A percentile compares a stretch with the other conserved stretches of the same genome.
phyloP scores from a whole-genome alignment of 2,888 invertebrate genomes.

The Sesia bembeciformis region DNA sequence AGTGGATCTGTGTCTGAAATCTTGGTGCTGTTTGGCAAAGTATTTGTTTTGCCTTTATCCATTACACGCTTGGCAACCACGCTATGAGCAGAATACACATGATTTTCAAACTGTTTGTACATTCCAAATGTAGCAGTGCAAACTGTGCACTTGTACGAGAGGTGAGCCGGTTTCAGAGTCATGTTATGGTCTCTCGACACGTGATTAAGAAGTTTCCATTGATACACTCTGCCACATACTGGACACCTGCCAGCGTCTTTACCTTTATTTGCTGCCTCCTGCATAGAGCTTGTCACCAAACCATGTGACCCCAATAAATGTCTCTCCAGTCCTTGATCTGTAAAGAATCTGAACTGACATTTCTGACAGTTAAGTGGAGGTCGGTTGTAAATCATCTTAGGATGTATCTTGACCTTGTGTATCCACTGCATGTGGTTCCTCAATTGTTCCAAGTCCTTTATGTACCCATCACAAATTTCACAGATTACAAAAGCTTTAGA shows the following conservation, averaged over 20 bases:
- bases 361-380: slow-evolving; percentile 97
- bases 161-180: slow-evolving; percentile 93
- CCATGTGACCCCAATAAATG: slow-evolving; percentile 96
- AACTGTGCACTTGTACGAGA: slow-evolving; percentile 96
- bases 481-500: slow-evolving; percentile 94
- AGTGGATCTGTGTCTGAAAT: slow-evolving; percentile 73
- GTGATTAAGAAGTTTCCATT: slow-evolving; percentile 91
- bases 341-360: slow-evolving; percentile 97
- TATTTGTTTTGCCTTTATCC: slow-evolving; percentile 78
- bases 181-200: slow-evolving; percentile 95
- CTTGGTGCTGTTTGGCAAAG: slow-evolving; percentile 14
- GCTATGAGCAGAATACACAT: slow-evolving; percentile 95
- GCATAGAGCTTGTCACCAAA: slow-evolving; percentile 95
- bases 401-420: slow-evolving; percentile 97
- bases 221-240: slow-evolving; percentile 90
- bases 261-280: slow-evolving; percentile 95
- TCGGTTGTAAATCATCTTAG: slow-evolving; percentile 95
- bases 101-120: slow-evolving; percentile 97
- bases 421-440: slow-evolving; percentile 99
- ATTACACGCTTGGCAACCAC: slow-evolving; percentile 91
- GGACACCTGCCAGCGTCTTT: slow-evolving; percentile 96
- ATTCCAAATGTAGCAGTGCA: slow-evolving; percentile 96
- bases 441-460: slow-evolving; percentile 95
- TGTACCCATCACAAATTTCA: slow-evolving; percentile 98
- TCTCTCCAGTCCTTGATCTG: slow-evolving; percentile 95